Base-by-base conservation (phyloP, 2,797 vertebrate species). In the Sphenodon punctatus region DNA sequence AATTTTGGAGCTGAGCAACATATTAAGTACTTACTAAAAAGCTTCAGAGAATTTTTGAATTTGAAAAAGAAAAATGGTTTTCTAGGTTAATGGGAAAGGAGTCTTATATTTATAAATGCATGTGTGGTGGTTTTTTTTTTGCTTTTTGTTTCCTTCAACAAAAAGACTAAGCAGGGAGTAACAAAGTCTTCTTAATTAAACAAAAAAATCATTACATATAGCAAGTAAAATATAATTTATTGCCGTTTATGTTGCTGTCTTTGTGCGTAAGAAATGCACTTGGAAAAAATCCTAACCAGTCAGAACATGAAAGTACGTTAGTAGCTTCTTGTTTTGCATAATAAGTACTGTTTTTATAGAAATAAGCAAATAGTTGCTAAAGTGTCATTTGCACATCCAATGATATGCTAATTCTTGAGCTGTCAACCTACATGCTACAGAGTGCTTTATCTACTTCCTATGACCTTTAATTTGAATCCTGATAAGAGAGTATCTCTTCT, bases 31-130 rank as follows among this genome's bases (percentile, higher is more conserved):
- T 86, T 75, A 45, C 64, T 67, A 90, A 51, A 70, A 90, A 41
- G 78, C 39, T 80, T 80, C 68, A 76, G 56, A 43, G 56, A 22
- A 58, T 85, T 34, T 70, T 49, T 80, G 27, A 51, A 84, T 85
- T 76, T 87, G 58, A 67, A 86, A 84, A 65, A n/a, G 20, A 45
- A 45, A 53, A 68, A 3, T 34, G 49, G 38, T 34, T 63, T 74
- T 88, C 68, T 58, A 27, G 10, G 41, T 59, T 66, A 86, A 65
- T 59, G 3, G 5, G 30, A 36, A 58, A 58, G 10, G 56, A 61
- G 67, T 75, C 14, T 39, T 60, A 61, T 69, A 69, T 65, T 71
- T 82, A 76, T 80, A 82, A 76, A 68, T 12, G 67, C 41, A 27
- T 80, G 5, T 45, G n/a, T n/a, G n/a, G n/a, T n/a, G n/a, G n/a